Evolutionary conservation across 92 coral and sea anemone species (phyloP).

Genomic region (Siderastrea radians): DNA sequence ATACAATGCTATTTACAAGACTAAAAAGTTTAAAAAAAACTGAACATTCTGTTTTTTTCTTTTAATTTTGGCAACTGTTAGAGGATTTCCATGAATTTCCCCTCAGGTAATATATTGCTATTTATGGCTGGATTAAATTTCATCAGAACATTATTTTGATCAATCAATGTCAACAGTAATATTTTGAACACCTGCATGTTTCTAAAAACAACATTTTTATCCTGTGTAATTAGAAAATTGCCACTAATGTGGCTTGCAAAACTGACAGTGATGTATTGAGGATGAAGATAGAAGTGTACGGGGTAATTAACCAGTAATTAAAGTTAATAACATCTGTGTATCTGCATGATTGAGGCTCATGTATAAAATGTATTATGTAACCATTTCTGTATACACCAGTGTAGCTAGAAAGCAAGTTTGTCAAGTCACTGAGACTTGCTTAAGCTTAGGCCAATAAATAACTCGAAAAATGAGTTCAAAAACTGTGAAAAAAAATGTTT

Average conservation of each 20-base stretch:
- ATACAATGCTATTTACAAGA: too few relatives aligned
- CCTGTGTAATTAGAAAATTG: not conserved
- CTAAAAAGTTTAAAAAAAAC: too few relatives aligned
- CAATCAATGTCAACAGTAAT: slow-evolving; percentile 22
- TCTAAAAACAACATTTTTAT: not conserved
- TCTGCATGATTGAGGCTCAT: not conserved
- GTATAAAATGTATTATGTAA: not conserved
- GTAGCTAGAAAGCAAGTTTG: too few relatives aligned
- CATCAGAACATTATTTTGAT: not conserved
- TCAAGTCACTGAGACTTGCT: too few relatives aligned
- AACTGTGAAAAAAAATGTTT: too few relatives aligned
- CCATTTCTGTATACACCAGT: not conserved
- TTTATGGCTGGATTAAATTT: not conserved
- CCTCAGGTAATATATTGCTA: not conserved
- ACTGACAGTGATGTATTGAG: slow-evolving; percentile 19
- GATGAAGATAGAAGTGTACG: not conserved
- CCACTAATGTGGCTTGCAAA: not conserved
- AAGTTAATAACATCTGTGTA: not conserved
- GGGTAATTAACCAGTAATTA: not conserved
- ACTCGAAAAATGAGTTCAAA: too few relatives aligned
- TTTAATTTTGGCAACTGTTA: not conserved
- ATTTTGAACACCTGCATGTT: not conserved
- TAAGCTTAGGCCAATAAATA: too few relatives aligned
- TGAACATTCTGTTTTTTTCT: too few relatives aligned
- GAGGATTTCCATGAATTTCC: not conserved